phyloP scores from a whole-genome alignment of 2,797 vertebrate genomes.

The Lophius americanus region DNA sequence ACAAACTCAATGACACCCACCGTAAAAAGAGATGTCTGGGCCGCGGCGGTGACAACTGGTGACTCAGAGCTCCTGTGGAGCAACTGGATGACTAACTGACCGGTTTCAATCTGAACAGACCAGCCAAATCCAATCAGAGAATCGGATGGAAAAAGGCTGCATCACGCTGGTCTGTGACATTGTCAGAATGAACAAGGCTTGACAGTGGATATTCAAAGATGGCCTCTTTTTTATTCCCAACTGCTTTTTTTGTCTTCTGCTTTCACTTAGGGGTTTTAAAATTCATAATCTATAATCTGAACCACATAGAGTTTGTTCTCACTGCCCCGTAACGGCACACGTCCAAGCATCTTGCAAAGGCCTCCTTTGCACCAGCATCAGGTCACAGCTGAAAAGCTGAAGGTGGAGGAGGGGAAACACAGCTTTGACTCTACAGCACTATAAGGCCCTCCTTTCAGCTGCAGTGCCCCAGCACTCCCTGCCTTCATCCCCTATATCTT shows the following conservation, averaged over 20 bases:
- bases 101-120: constrained; percentile 37
- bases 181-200: constrained; percentile 36
- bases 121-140: constrained; percentile 56
- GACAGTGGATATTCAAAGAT: constrained; percentile 52
- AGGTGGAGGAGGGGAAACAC: constrained; percentile 20
- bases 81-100: constrained; percentile 20
- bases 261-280: constrained; percentile 18
- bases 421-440: constrained; percentile 62
- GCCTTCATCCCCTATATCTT: constrained; percentile 39
- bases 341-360: constrained; percentile 16
- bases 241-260: constrained; percentile 18
- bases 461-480: constrained; percentile 31
- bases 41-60: constrained; percentile 29
- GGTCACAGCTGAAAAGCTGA: constrained; percentile 28
- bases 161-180: constrained; percentile 24
- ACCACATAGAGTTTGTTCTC: neutral
- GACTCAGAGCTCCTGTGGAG: constrained; percentile 52
- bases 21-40: constrained; percentile 46
- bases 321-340: constrained; percentile 12
- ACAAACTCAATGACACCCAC: constrained; percentile 57
- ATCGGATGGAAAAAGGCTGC: constrained; percentile 23
- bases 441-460: constrained; percentile 77
- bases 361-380: constrained; percentile 28
- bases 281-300: constrained; percentile 10
- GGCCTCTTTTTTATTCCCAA: constrained; percentile 2